Percentiles rank a stretch among this genome's conserved stretches.
Conservation (phyloP, 2,797 vertebrate species). For the Peromyscus melanophrys region DNA sequence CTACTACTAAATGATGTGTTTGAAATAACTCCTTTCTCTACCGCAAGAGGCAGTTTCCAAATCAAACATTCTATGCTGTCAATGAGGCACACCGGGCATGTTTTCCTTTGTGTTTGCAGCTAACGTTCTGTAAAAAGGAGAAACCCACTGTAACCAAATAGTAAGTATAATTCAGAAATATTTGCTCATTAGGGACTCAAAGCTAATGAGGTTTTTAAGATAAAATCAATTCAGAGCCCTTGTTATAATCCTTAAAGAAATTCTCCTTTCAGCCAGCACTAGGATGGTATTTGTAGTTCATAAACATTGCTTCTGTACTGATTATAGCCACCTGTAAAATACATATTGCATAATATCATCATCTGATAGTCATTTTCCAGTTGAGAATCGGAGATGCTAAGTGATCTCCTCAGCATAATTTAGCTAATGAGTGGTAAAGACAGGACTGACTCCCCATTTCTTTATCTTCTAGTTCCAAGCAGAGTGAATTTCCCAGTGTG, state of each 20-base stretch:
- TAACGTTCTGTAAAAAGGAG: background rate
- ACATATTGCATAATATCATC: conserved; percentile 4
- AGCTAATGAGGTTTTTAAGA: conserved; percentile 63
- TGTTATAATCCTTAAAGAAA: conserved; percentile 70
- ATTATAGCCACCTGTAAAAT: conserved; percentile 58
- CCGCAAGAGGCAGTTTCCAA: conserved; percentile 36
- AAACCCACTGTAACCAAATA: conserved; percentile 58
- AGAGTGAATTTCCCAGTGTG: background rate
- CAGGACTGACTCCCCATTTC: background rate
- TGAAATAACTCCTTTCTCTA: conserved; percentile 47
- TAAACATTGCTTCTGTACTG: conserved; percentile 42
- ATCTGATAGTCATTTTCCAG: background rate
- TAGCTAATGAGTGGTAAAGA: conserved; percentile 30
- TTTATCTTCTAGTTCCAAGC: conserved; percentile 30
- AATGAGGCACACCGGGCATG: background rate
- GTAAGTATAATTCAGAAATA: conserved; percentile 68
- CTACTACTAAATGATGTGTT: conserved; percentile 51
- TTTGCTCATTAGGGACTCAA: conserved; percentile 49
- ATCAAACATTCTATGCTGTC: conserved; percentile 15
- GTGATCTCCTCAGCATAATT: conserved; percentile 41
- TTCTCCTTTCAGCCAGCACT: conserved; percentile 66
- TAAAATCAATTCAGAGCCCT: conserved; percentile 63
- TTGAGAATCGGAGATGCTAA: conserved; percentile 31
- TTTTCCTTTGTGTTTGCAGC: conserved; percentile 42
- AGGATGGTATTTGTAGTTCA: conserved; percentile 40